A percentile compares a stretch with the other conserved stretches of the same genome.
phyloP scores from a whole-genome alignment of 2,113 vertebrate genomes.

The Zosterops lateralis region DNA sequence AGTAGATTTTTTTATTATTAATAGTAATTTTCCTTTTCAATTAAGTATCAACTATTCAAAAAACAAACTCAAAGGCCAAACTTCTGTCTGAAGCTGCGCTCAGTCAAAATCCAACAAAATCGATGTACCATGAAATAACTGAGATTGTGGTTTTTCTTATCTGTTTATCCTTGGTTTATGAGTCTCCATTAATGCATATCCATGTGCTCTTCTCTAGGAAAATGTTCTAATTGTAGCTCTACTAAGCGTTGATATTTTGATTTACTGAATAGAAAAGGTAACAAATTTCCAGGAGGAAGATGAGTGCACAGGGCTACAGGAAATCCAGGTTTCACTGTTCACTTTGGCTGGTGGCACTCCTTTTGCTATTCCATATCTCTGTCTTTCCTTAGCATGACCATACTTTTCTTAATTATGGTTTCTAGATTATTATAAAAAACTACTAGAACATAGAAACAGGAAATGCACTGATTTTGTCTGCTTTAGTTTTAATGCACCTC shows the following conservation, averaged over 20 bases:
- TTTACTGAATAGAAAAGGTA: not conserved
- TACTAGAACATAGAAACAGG: not conserved
- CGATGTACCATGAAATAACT: not conserved
- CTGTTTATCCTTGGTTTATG: not conserved
- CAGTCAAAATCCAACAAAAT: not conserved
- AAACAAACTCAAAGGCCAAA: not conserved
- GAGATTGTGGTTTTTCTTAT: not conserved
- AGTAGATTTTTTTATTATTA: not conserved
- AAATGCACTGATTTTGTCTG: not conserved
- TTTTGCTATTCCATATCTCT: not conserved
- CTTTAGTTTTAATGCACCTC: not conserved
- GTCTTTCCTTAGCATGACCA: not conserved
- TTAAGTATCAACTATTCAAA: not conserved
- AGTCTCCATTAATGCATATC: not conserved
- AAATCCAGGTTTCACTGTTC: not conserved
- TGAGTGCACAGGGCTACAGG: rapidly evolving
- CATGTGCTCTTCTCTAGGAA: not conserved
- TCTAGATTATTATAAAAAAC: not conserved
- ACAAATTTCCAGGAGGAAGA: not conserved
- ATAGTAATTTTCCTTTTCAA: not conserved
- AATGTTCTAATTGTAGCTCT: not conserved
- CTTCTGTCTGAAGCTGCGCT: not conserved
- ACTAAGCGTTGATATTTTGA: not conserved
- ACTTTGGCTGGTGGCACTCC: rapidly evolving
- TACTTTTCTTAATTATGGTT: not conserved